Evolutionary conservation across 2,113 vertebrate species (phyloP), one percentile per base, ranked within the genome.

Genomic region (Cyanoderma ruficeps): DNA sequence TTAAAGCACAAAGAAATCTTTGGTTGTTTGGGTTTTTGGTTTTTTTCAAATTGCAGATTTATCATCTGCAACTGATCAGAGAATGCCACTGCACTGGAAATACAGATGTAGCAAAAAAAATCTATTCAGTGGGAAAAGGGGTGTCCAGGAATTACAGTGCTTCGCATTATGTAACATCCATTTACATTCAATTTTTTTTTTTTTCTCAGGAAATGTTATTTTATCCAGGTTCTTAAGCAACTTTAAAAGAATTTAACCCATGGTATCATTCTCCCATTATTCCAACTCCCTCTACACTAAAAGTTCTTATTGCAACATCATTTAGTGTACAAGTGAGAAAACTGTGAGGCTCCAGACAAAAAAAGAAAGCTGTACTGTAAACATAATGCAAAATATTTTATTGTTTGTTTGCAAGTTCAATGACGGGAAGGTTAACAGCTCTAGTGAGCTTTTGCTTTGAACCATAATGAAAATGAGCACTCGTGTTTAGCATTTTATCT

Each of bases 401-500:
- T 28, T 69, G 2, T n/a, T 83, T 72, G 2, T 28, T 76, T 65
- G 37, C 9, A 39, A 27, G 10, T 37, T 53, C 20, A 49, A 0
- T 47, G 21, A 22, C 2, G 41, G 47, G 35, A 69, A 44, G 22
- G 3, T 8, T 2, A 44, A 52, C 10, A 65, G 10, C 42, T 27
- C 41, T 30, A 59, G 23, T 33, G 19, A 57, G 8, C 7, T 69
- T 7, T 37, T 71, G 9, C 6, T 94, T 89, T 50, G 23, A 80
- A 11, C 3, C 6, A 5, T 59, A 30, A 31, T 39, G 18, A 65
- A 75, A 80, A 53, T 0, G 2, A 3, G 1, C 25, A 6, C 10
- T 69, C 39, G 12, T 15, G 21, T 87, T 70, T 68, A 64, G 8
- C 33, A 41, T 6, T 72, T 76, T 27, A 42, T 67, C 20, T 68